phyloP scores from a whole-genome alignment of 1,140 invertebrate species.

The Drosophila ercepeae region DNA sequence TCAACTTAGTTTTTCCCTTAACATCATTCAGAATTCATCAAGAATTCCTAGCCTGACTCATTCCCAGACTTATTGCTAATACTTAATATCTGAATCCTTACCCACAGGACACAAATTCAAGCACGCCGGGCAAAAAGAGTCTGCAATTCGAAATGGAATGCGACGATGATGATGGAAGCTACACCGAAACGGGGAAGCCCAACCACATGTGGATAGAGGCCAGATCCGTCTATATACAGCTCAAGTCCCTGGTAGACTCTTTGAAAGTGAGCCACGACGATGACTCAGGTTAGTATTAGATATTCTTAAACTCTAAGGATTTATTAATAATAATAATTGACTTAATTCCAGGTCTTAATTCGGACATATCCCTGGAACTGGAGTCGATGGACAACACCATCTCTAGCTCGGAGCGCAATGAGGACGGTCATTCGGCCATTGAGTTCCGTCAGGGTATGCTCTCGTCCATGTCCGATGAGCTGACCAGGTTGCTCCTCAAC shows the following conservation, averaged over 20 bases:
- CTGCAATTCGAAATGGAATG: constrained; percentile 91
- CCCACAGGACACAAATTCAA: constrained; percentile 66
- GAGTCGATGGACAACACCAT: constrained; percentile 84
- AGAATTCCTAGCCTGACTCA: background rate
- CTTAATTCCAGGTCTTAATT: constrained; percentile 84
- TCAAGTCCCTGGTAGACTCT: constrained; percentile 88
- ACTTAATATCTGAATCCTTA: background rate
- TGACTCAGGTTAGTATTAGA: constrained; percentile 84
- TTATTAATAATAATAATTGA: background rate
- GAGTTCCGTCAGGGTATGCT: constrained; percentile 85
- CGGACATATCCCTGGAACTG: constrained; percentile 85
- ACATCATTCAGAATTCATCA: constrained; percentile 4
- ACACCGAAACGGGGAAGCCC: constrained; percentile 74
- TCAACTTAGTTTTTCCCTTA: background rate
- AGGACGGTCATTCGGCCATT: constrained; percentile 73
- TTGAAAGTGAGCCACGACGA: constrained; percentile 89
- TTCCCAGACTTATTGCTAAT: background rate
- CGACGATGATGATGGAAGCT: constrained; percentile 86
- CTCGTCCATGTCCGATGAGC: constrained; percentile 88
- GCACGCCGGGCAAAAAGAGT: constrained; percentile 84
- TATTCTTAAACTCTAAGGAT: background rate
- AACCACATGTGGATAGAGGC: constrained; percentile 86
- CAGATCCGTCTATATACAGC: constrained; percentile 88
- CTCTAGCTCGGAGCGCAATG: constrained; percentile 80
- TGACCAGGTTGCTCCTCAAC: constrained; percentile 89